These are phyloP conservation scores for Drosophila conformis DNA, from an alignment of 2,888 invertebrate genomes.

Conservation along the genomic window DNA sequence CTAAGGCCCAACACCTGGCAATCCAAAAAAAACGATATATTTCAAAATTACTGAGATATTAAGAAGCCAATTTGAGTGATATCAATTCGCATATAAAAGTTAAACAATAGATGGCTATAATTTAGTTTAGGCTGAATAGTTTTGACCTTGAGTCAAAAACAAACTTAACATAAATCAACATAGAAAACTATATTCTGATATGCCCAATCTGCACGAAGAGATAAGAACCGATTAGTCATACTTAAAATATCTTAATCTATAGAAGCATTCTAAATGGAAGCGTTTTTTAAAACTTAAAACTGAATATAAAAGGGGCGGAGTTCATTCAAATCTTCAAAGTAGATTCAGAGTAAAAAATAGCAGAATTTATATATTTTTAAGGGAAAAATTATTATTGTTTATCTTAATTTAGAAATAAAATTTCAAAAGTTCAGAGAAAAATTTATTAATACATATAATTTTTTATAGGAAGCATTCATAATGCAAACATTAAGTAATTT, in stretches of 20 bases:
- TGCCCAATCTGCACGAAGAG: not conserved
- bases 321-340: too few species aligned
- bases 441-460: not conserved
- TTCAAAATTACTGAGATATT: not conserved
- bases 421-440: not conserved
- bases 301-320: too few species aligned
- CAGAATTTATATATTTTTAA: not conserved
- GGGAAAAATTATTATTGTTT: not conserved
- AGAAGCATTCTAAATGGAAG: not conserved
- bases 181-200: not conserved
- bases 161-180: not conserved
- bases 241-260: too few species aligned
- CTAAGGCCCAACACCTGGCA: slow-evolving; percentile 13
- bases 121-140: not conserved
- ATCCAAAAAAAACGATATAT: slow-evolving; percentile 10
- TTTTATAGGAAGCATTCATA: not conserved
- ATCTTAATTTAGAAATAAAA: not conserved
- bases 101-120: not conserved
- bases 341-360: not conserved
- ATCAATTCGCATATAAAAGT: not conserved
- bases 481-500: not conserved
- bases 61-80: not conserved
- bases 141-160: not conserved
- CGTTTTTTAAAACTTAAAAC: too few species aligned
- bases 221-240: too few species aligned